phyloP scores from a whole-genome alignment of 2,797 vertebrate species.

The Mastacembelus armatus region DNA sequence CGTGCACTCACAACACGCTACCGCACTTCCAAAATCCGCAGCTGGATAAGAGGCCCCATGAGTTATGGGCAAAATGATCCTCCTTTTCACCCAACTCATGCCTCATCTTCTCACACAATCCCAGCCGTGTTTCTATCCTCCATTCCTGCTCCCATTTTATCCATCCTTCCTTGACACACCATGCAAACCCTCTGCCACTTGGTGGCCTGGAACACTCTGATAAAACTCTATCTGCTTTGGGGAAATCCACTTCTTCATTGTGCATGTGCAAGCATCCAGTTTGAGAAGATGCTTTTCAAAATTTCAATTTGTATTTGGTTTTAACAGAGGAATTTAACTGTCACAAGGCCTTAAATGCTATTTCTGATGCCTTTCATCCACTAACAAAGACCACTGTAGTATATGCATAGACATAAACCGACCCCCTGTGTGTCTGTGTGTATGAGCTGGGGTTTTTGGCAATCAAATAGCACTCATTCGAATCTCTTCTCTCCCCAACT shows the following conservation, averaged over 20 bases:
- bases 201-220: slow-evolving; percentile 64
- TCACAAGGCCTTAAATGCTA: slow-evolving; percentile 5
- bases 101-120: slow-evolving; percentile 48
- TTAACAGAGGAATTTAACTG: slow-evolving; percentile 25
- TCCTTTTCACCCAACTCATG: slow-evolving; percentile 46
- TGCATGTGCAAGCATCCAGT: slow-evolving; percentile 15
- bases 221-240: slow-evolving; percentile 57
- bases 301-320: slow-evolving; percentile 44
- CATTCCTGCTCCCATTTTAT: slow-evolving; percentile 33
- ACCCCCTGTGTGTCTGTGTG: neutral
- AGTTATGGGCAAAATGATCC: slow-evolving; percentile 64
- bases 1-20: slow-evolving; percentile 1
- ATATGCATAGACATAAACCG: slow-evolving; percentile 18
- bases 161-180: slow-evolving; percentile 46
- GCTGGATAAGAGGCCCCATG: slow-evolving; percentile 59
- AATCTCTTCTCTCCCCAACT: slow-evolving; percentile 11
- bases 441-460: neutral
- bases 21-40: slow-evolving; percentile 69
- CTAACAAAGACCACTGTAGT: neutral
- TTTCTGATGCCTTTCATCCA: slow-evolving; percentile 5
- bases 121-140: slow-evolving; percentile 41
- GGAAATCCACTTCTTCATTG: slow-evolving; percentile 33
- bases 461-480: slow-evolving; percentile 7
- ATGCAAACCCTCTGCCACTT: slow-evolving; percentile 29
- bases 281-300: slow-evolving; percentile 15